Base-by-base conservation (phyloP, 35 echinoderm and acorn worm species). In the Ophiothrix spiculata region DNA sequence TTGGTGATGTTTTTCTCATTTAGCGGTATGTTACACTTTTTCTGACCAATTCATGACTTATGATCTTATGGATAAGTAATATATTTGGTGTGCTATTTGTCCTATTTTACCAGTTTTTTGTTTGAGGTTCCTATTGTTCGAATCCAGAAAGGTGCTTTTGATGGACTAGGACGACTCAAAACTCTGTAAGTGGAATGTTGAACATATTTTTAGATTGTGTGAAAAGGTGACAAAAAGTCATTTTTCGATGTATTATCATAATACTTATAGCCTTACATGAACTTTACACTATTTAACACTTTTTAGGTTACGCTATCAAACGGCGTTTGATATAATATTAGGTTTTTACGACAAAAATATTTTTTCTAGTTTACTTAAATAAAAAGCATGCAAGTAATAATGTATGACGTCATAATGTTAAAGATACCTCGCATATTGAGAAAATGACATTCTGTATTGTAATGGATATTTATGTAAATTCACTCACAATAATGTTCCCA, bases 161-260 rank as follows among this genome's bases (percentile, higher is more conserved):
- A 37, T 32, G 81, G 56, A 25, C 21, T 64, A 35, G 15, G 0
- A 0, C 35, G 29, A n/a, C 6, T 69, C 8, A 8, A 84, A 74
- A 63, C 42, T 36, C 33, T 84, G 81, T 84, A 84, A 63, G 81
- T 83, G 1, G 21, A 39, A 37, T 37, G 4, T 29, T 76, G 8
- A 29, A 31, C 34, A 8, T 76, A 8, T 8, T 12, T 31, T 76
- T 31, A 12, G 6, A 76, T 8, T 11, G n/a, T 76, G 6, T 31
- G 4, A 28, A 29, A 11, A 8, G 8, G 8, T 11, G 12, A 8
- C 34, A 76, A 28, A 35, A 76, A 76, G n/a, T 76, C n/a, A 29
- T 8, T 11, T 29, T 76, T 11, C 34, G 11, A 76, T 28, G n/a
- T 11, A 31, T 76, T 35, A 76, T 28, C 8, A 35, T 6, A 76